Evolutionary conservation across 1,140 invertebrate species (phyloP), one percentile per base, ranked within the genome.

Genomic region (Brachionus koreanus): DNA sequence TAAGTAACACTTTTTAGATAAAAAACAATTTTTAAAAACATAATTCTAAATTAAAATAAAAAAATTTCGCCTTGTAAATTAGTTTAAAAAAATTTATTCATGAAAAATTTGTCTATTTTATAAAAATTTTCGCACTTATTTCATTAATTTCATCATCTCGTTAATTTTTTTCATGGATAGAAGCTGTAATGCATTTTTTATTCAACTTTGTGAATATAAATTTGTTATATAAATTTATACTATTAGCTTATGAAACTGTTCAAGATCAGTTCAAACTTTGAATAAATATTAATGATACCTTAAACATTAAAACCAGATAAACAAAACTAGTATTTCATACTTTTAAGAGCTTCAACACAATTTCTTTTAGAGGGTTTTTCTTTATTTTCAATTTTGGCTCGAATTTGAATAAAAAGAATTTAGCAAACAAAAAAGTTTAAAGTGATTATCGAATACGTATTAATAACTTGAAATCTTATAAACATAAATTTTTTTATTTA

Each of bases 381-480:
- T 57, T 57, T 57, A 57, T 57, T 57, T 57, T 57, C n/a, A 57
- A 57, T 57, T 7, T 57, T 16, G 16, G 49, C n/a, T 33, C 65
- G n/a, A 9, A n/a, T 39, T 39, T 39, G 16, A 69, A 39, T 39
- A 69, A 69, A 69, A 69, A 39, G 33, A 39, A 69, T 19, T 19
- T 65, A 33, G 33, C 33, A 33, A 33, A 65, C 25, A 65, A 35
- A 39, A 69, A 69, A 69, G 65, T 69, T 69, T 69, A 69, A 69
- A 69, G 65, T 69, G 65, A 69, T 69, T 69, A 69, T 69, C 65
- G 65, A 69, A 69, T 69, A 39, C 33, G 35, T 69, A 69, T 69
- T 69, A 69, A 69, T 69, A 69, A 39, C 37, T 69, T 69, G 65
- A 69, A 69, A 37, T 37, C 65, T 69, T 69, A 69, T 69, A 69